Evolutionary conservation across 2,113 vertebrate genomes (phyloP).

Genomic region (Rhabdornis inornatus): DNA sequence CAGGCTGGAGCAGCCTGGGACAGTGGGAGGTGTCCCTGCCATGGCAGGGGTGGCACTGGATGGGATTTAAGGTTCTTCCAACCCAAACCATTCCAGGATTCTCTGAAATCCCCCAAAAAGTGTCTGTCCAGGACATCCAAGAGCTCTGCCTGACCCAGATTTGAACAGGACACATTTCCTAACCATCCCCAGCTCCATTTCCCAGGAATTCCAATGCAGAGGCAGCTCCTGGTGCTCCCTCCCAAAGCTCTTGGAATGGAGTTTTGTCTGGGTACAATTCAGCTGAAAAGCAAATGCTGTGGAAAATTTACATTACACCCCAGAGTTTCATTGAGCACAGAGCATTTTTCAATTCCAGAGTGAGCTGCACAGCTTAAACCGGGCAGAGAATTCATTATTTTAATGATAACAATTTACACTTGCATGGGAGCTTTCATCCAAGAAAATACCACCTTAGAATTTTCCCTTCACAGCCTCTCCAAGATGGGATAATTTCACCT

Average conservation of each 20-base stretch:
- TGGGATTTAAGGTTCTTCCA: neutral
- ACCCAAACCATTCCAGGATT: neutral
- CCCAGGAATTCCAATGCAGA: rapidly evolving
- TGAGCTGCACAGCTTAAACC: slow-evolving; percentile 5
- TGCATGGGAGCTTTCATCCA: slow-evolving; percentile 54
- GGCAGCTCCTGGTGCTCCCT: neutral
- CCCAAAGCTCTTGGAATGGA: neutral
- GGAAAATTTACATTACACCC: neutral
- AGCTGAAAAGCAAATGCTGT: neutral
- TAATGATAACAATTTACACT: slow-evolving; percentile 66
- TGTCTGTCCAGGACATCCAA: neutral
- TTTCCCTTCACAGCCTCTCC: slow-evolving; percentile 1
- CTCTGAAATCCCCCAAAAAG: rapidly evolving
- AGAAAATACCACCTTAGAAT: slow-evolving; percentile 31
- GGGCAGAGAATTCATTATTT: slow-evolving; percentile 40
- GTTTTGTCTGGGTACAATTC: neutral
- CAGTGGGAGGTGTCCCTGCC: neutral
- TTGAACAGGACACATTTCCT: neutral
- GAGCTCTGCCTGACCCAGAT: neutral
- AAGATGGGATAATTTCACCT: slow-evolving; percentile 51
- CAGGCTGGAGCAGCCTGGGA: rapidly evolving
- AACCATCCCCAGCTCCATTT: neutral
- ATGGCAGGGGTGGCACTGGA: neutral
- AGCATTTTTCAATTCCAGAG: slow-evolving; percentile 5
- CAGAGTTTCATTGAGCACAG: slow-evolving; percentile 11